Evolutionary conservation across 1,140 invertebrate genomes (phyloP).

Genomic region (Akabosia matsudoensis): DNA sequence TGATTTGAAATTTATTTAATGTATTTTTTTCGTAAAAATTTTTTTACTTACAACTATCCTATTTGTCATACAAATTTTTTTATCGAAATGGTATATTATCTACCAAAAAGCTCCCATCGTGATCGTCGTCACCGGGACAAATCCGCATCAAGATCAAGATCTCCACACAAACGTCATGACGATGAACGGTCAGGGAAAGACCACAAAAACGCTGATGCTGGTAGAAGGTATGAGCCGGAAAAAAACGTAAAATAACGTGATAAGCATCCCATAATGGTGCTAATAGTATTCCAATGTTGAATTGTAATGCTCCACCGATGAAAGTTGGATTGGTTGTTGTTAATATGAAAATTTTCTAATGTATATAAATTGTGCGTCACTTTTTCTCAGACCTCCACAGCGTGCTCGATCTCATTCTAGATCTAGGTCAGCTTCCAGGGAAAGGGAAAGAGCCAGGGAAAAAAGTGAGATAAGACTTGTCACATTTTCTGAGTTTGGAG

Average conservation of each 20-base stretch:
- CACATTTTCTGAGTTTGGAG: not conserved
- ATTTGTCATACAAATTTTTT: not conserved
- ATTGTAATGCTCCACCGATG: no score
- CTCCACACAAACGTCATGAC: slow-evolving; percentile 10
- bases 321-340: no score
- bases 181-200: not conserved
- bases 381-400: not conserved
- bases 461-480: slow-evolving; percentile 19
- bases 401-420: slow-evolving; percentile 29
- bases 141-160: slow-evolving; percentile 26
- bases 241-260: not conserved
- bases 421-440: slow-evolving; percentile 18
- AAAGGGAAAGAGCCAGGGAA: slow-evolving; percentile 26
- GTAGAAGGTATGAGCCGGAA: not conserved
- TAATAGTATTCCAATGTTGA: no score
- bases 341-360: no score
- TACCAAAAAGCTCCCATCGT: slow-evolving; percentile 1
- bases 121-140: slow-evolving; percentile 22
- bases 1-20: no score
- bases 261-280: no score
- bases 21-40: not conserved
- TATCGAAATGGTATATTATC: not conserved
- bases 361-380: not conserved
- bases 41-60: not conserved
- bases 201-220: not conserved